phyloP scores from a whole-genome alignment of 2,113 vertebrate genomes.

The Leiothrix lutea region DNA sequence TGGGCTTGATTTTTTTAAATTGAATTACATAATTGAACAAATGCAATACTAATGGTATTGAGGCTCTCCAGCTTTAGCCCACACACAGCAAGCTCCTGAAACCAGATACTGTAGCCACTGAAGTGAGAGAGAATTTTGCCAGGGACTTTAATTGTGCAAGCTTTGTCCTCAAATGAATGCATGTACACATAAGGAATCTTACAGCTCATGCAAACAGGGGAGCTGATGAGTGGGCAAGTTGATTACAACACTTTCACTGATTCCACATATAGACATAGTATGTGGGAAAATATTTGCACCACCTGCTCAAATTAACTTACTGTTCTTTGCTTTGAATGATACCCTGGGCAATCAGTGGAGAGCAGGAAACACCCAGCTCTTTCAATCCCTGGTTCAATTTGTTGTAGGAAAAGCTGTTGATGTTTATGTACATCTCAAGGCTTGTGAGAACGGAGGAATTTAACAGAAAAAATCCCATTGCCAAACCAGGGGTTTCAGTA shows the following conservation, averaged over 20 bases:
- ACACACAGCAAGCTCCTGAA: neutral
- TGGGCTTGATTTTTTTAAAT: neutral
- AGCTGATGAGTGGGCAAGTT: neutral
- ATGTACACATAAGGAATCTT: neutral
- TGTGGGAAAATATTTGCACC: neutral
- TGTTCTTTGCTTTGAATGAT: neutral
- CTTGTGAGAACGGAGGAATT: neutral
- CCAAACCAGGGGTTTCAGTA: neutral
- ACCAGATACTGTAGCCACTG: neutral
- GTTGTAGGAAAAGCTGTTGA: neutral
- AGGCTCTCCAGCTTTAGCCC: neutral
- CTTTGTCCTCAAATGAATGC: neutral
- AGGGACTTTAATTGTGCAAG: neutral
- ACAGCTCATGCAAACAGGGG: neutral
- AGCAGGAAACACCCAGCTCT: neutral
- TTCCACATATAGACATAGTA: neutral
- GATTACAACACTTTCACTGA: neutral
- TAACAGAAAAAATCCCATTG: neutral
- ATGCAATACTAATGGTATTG: accelerated
- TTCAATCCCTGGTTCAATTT: neutral
- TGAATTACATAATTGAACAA: neutral
- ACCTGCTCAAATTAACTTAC: neutral
- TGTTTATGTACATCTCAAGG: neutral
- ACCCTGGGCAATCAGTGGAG: neutral
- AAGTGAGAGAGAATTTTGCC: neutral